A percentile compares a stretch with the other conserved stretches of the same genome.
phyloP scores from a whole-genome alignment of 2,113 vertebrate species.

The Siphamia tubifer region DNA sequence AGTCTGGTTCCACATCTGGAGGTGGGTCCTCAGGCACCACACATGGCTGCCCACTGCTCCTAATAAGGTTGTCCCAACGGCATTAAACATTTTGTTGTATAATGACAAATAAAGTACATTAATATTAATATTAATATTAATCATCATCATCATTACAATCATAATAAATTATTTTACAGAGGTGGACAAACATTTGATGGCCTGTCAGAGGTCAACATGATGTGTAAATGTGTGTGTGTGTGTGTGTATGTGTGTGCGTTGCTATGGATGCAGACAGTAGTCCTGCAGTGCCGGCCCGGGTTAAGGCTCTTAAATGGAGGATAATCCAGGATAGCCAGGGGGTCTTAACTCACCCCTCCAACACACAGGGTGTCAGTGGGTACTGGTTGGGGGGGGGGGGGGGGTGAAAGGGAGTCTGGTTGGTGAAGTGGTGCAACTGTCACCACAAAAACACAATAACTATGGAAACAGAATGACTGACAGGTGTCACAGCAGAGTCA shows the following conservation, averaged over 20 bases:
- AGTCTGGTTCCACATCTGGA: no score
- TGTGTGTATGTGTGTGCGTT: constrained; percentile 17
- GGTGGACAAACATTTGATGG: neutral
- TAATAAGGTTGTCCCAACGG: no score
- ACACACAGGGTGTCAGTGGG: constrained; percentile 56
- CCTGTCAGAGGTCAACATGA: constrained; percentile 21
- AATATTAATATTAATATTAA: no score
- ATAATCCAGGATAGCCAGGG: constrained; percentile 67
- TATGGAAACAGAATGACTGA: neutral
- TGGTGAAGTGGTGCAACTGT: no score
- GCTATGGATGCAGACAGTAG: constrained; percentile 48
- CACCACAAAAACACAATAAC: neutral
- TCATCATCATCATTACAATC: no score
- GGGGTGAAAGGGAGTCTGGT: constrained; percentile 46
- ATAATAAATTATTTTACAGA: no score
- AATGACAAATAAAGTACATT: no score
- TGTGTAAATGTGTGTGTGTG: no score
- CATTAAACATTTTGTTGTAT: no score
- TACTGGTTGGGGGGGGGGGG: neutral
- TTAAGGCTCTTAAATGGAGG: constrained; percentile 71
- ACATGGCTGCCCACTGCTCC: no score
- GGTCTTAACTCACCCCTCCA: constrained; percentile 65
- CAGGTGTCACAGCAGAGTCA: neutral
- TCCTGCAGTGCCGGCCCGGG: constrained; percentile 32
- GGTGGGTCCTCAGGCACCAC: no score